Conservation (phyloP, 1,140 invertebrate genomes). For the Bathynomus jamesi region DNA sequence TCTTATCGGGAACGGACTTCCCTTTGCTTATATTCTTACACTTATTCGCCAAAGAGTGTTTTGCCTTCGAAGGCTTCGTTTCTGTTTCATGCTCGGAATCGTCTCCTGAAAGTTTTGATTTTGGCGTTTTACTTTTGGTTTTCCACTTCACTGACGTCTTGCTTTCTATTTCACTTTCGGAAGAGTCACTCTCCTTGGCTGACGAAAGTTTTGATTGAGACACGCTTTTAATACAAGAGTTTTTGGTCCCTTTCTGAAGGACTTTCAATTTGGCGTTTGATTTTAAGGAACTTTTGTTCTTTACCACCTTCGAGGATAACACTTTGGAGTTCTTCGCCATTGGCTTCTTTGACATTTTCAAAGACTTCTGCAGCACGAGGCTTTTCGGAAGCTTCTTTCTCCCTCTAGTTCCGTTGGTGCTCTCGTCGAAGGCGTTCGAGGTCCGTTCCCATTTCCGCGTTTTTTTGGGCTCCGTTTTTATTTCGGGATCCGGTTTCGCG, state of each 20-base stretch:
- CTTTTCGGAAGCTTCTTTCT: slow-evolving; percentile 6
- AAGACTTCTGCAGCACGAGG: slow-evolving; percentile 7
- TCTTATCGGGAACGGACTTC: background rate
- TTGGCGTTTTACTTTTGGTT: no score
- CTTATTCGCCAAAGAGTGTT: background rate
- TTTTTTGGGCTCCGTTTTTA: slow-evolving; percentile 8
- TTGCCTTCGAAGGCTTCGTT: no score
- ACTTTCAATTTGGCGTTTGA: no score
- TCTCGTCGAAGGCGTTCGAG: slow-evolving; percentile 5
- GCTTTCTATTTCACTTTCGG: background rate
- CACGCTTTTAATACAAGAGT: no score
- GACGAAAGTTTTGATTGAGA: no score
- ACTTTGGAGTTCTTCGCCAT: no score
- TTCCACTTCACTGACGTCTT: background rate
- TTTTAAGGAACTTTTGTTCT: no score
- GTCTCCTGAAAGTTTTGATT: no score
- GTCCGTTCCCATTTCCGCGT: background rate
- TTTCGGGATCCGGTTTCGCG: slow-evolving; percentile 5
- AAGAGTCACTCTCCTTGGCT: background rate
- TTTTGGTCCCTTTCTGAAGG: no score
- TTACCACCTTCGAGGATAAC: no score
- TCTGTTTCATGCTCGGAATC: no score
- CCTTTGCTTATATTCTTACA: slow-evolving; percentile 5
- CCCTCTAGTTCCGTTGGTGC: background rate
- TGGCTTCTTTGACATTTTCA: slow-evolving; percentile 13